Evolutionary conservation across 2,888 invertebrate species (phyloP).

Genomic region (Tipula confusa): DNA sequence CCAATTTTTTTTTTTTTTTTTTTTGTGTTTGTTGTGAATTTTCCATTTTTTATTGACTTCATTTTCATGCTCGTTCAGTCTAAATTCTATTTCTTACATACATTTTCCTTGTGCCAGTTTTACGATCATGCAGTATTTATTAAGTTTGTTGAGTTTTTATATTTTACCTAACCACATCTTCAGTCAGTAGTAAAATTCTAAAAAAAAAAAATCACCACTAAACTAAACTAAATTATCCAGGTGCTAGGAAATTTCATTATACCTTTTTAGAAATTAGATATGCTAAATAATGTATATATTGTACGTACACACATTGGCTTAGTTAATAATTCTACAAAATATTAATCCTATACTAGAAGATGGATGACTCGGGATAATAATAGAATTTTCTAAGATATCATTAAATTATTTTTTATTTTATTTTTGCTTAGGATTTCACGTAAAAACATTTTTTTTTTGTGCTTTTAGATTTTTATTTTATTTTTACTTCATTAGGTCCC

Average conservation of each 20-base stretch:
- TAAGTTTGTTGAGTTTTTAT: not conserved
- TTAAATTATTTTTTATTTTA: not conserved
- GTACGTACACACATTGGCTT: not conserved
- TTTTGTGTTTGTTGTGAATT: too few species aligned
- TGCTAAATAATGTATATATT: not conserved
- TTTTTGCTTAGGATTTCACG: not conserved
- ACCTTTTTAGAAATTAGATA: not conserved
- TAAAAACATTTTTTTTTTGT: not conserved
- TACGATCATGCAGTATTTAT: constrained; percentile 16
- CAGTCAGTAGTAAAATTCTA: not conserved
- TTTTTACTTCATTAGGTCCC: constrained; percentile 20
- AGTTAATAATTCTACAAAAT: constrained; percentile 5
- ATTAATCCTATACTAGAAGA: constrained; percentile 4
- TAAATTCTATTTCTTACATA: not conserved
- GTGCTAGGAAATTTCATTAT: not conserved
- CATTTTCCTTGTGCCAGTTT: not conserved
- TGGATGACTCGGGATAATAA: not conserved
- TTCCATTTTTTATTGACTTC: not conserved
- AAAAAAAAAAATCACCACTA: not conserved
- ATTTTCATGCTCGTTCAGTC: not conserved
- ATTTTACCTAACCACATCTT: too few species aligned
- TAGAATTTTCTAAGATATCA: not conserved
- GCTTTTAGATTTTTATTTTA: not conserved
- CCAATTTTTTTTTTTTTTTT: not conserved
- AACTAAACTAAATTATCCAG: constrained; percentile 5